These are phyloP conservation scores for Falco punctatus DNA, from an alignment of 2,113 vertebrate species.

Conservation along the genomic window DNA sequence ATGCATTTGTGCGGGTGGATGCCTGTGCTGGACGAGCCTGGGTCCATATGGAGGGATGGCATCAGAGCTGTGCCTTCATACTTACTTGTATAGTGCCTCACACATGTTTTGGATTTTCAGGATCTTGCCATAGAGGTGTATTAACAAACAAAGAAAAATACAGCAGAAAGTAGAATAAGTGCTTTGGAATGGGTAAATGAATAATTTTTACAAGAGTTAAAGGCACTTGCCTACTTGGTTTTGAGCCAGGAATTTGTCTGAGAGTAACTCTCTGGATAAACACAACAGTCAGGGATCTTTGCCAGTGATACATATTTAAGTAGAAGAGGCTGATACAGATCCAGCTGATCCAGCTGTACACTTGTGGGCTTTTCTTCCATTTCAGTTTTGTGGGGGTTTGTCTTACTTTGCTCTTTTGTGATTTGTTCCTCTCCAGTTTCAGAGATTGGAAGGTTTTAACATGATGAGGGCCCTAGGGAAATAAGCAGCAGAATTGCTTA, in stretches of 20 bases:
- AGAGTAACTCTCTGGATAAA: not conserved
- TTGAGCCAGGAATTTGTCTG: not conserved
- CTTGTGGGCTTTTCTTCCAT: not conserved
- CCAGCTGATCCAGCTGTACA: not conserved
- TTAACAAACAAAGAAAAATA: not conserved
- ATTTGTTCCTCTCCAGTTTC: not conserved
- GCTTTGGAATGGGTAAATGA: not conserved
- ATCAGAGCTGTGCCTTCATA: not conserved
- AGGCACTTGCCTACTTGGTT: not conserved
- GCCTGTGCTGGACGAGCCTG: not conserved
- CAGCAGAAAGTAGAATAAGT: not conserved
- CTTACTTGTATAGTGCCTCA: not conserved
- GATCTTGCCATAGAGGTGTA: not conserved
- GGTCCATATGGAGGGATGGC: not conserved
- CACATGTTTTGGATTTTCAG: not conserved
- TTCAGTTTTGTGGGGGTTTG: not conserved
- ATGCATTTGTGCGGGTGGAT: accelerated
- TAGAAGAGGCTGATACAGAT: not conserved
- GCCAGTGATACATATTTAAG: not conserved
- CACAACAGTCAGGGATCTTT: not conserved
- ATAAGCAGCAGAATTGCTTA: conserved; percentile 1
- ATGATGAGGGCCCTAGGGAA: not conserved
- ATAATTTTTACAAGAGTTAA: not conserved
- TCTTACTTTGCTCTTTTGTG: not conserved
- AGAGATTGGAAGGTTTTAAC: not conserved